Percentiles rank a stretch among this genome's conserved stretches.
phyloP scores from a whole-genome alignment of 2,113 vertebrate genomes.

The Prinia subflava region DNA sequence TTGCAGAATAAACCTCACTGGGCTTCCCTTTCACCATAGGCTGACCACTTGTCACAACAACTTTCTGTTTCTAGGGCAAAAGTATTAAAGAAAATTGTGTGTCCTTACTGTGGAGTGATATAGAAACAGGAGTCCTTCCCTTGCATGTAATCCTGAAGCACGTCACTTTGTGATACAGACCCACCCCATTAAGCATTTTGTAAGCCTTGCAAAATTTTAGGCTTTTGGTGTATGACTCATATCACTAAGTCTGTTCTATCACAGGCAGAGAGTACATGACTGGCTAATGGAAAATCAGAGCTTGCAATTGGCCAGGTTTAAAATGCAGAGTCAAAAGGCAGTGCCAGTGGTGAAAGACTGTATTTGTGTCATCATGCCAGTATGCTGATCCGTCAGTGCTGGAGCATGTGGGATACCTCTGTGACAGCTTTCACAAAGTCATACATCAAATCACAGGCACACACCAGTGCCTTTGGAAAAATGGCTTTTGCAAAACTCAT shows the following conservation, averaged over 20 bases:
- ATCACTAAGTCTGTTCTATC: neutral
- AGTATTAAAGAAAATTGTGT: neutral
- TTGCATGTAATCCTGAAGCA: neutral
- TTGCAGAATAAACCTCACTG: neutral
- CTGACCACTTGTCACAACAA: neutral
- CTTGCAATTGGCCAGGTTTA: neutral
- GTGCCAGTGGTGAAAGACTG: slow-evolving; percentile 7
- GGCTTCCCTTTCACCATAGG: neutral
- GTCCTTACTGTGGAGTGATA: neutral
- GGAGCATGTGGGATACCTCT: neutral
- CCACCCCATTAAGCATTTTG: neutral
- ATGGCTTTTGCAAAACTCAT: neutral
- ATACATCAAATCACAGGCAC: slow-evolving; percentile 23
- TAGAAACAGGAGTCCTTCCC: neutral
- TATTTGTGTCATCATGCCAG: slow-evolving; percentile 9
- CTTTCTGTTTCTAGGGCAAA: neutral
- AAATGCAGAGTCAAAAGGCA: slow-evolving; percentile 34
- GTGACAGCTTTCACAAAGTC: slow-evolving; percentile 55
- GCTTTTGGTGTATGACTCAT: neutral
- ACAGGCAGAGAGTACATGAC: neutral
- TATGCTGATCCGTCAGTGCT: slow-evolving; percentile 13
- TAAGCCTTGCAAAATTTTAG: neutral
- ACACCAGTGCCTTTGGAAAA: neutral
- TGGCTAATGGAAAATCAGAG: neutral
- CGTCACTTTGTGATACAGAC: neutral